A percentile compares a stretch with the other conserved stretches of the same genome.
These are phyloP conservation scores for Drosophila mulleri DNA, from an alignment of 2,888 invertebrate genomes.

Conservation along the genomic window DNA sequence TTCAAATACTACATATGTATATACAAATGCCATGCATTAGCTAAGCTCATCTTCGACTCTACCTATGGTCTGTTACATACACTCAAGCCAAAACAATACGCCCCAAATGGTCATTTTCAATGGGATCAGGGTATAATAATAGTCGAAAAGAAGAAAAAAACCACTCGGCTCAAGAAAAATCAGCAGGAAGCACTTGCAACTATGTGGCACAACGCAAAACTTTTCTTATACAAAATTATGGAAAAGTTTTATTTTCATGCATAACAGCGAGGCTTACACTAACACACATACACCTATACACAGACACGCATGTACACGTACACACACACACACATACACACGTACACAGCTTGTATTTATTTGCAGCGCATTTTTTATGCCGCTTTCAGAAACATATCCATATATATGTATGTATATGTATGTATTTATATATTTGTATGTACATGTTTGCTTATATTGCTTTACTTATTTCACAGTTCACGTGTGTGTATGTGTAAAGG, in stretches of 20 bases:
- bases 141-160: slow-evolving; percentile 13
- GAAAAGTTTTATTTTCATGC: slow-evolving; percentile 78
- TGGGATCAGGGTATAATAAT: slow-evolving; percentile 6
- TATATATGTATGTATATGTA: neutral
- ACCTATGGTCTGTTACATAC: neutral
- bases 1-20: neutral
- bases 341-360: slow-evolving; percentile 53
- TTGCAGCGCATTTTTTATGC: slow-evolving; percentile 54
- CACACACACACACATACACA: slow-evolving; percentile 15
- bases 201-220: slow-evolving; percentile 77
- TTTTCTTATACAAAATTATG: slow-evolving; percentile 80
- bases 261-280: slow-evolving; percentile 58
- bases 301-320: slow-evolving; percentile 18
- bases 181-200: slow-evolving; percentile 78
- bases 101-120: neutral
- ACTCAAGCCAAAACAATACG: neutral
- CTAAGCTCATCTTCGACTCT: neutral
- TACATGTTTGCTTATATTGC: slow-evolving; percentile 63
- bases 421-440: slow-evolving; percentile 2
- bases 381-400: slow-evolving; percentile 38
- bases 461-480: slow-evolving; percentile 60
- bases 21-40: neutral
- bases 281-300: slow-evolving; percentile 39
- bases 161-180: slow-evolving; percentile 57
- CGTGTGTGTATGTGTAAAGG: slow-evolving; percentile 29